Evolutionary conservation across 2,888 invertebrate genomes (phyloP), one percentile per base, ranked within the genome.

Genomic region (Sepiola atlantica): DNA sequence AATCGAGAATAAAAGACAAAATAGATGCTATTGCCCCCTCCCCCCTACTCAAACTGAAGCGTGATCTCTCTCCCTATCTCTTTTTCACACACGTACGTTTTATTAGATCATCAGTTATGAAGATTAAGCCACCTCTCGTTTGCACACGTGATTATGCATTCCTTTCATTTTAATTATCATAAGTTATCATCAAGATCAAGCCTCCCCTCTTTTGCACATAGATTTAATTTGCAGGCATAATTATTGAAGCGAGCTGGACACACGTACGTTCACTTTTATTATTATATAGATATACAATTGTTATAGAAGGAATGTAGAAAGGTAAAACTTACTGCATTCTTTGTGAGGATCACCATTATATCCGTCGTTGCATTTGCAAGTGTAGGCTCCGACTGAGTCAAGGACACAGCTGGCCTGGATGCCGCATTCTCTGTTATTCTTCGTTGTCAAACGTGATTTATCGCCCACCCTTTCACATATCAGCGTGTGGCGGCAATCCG

Each of bases 201-300:
- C 45, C 2, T 45, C 45, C 4, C 8, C 45, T 45, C 2, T 77
- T 77, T 77, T 6, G 24, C n/a, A 6, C 77, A 77, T 6, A 10
- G 2, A 77, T 77, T n/a, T 4, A 6, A 77, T 77, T 28, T 24
- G 77, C 77, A 28, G 2, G 4, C 77, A 77, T 91, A 0, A 32
- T 32, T 35, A 32, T 91, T 32, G 20, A n/a, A n/a, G n/a, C n/a
- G n/a, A n/a, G n/a, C n/a, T n/a, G n/a, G n/a, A 1, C 32, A 91
- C 21, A 3, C 14, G 32, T 91, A 32, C 28, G 32, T 91, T 8
- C 32, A 91, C 32, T 8, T 91, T n/a, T 32, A 91, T 91, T n/a
- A n/a, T n/a, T 91, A 91, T 32, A 91, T 91, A 91, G 28, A 91
- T 91, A 91, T 91, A 32, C 32, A 91, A 12, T n/a, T 91, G 32